Percentiles rank a stretch among this genome's conserved stretches.
phyloP scores from a whole-genome alignment of 35 echinoderm and acorn worm species.

The Nesometra sesokonis region DNA sequence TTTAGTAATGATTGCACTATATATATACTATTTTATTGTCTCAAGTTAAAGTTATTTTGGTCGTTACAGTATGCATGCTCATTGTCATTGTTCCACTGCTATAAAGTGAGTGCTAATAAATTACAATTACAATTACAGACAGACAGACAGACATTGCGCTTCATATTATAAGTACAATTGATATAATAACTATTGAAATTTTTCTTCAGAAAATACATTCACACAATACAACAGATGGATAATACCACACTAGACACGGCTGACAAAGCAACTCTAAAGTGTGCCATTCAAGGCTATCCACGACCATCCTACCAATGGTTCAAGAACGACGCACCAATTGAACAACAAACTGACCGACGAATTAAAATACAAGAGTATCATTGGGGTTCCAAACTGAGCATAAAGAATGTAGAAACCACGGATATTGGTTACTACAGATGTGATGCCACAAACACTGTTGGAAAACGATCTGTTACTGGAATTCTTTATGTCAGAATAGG shows the following conservation, averaged over 20 bases:
- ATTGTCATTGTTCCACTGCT: too few relatives aligned
- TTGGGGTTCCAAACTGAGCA: slow-evolving; percentile 84
- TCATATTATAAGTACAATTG: too few relatives aligned
- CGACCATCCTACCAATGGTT: slow-evolving; percentile 60
- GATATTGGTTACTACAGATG: slow-evolving; percentile 90
- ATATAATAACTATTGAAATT: too few relatives aligned
- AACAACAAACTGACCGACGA: slow-evolving; percentile 30
- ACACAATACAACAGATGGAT: slow-evolving; percentile 49
- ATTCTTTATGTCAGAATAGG: slow-evolving; percentile 73
- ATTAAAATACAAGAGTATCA: slow-evolving; percentile 57
- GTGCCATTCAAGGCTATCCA: slow-evolving; percentile 68
- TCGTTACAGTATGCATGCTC: too few relatives aligned
- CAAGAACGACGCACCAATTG: slow-evolving; percentile 72
- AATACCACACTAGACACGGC: slow-evolving; percentile 35
- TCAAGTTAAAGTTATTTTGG: too few relatives aligned
- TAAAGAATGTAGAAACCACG: slow-evolving; percentile 65
- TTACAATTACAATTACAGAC: too few relatives aligned
- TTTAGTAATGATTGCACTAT: too few relatives aligned
- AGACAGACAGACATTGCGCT: too few relatives aligned
- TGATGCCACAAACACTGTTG: slow-evolving; percentile 45
- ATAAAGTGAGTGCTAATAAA: too few relatives aligned
- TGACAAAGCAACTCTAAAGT: slow-evolving; percentile 67
- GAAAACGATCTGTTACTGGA: slow-evolving; percentile 49
- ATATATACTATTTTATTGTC: too few relatives aligned
- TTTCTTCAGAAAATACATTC: neutral